These are phyloP conservation scores for Penaeus indicus DNA, from an alignment of 1,140 invertebrate genomes.

Conservation along the genomic window DNA sequence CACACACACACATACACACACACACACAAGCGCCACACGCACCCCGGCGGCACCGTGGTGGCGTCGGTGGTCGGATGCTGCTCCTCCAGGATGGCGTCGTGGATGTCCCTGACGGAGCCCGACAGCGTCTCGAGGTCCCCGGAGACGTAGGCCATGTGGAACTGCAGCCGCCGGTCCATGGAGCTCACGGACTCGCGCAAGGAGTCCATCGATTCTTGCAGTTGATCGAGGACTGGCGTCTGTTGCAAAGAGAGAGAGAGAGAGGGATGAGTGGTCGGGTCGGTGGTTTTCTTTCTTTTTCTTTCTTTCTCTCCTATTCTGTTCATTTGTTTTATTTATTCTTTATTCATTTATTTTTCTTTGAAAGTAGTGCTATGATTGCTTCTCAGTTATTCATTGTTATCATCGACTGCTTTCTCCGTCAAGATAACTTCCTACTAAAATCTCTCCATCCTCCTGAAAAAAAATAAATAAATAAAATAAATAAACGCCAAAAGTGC, in stretches of 20 bases:
- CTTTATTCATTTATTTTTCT: too few species aligned
- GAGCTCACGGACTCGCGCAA: constrained; percentile 70
- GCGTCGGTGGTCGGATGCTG: not conserved
- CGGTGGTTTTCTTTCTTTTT: not conserved
- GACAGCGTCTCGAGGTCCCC: constrained; percentile 84
- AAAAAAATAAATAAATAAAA: too few species aligned
- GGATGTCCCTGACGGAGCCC: constrained; percentile 81
- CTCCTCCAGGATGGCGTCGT: constrained; percentile 54
- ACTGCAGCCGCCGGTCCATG: constrained; percentile 85
- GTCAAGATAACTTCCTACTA: too few species aligned
- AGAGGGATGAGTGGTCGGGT: not conserved
- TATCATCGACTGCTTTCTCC: too few species aligned
- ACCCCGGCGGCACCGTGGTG: constrained; percentile 27
- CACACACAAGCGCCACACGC: not conserved
- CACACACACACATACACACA: not conserved
- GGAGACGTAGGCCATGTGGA: constrained; percentile 85
- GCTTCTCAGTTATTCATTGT: too few species aligned
- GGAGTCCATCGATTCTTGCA: constrained; percentile 58
- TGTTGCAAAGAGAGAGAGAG: not conserved
- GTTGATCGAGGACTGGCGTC: constrained; percentile 33
- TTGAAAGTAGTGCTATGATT: too few species aligned
- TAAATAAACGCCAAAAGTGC: not conserved
- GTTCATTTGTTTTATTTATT: too few species aligned
- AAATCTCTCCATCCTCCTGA: too few species aligned
- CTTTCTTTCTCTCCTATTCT: too few species aligned